Conservation (phyloP, 1,140 invertebrate genomes). For the Zophobas morio region DNA sequence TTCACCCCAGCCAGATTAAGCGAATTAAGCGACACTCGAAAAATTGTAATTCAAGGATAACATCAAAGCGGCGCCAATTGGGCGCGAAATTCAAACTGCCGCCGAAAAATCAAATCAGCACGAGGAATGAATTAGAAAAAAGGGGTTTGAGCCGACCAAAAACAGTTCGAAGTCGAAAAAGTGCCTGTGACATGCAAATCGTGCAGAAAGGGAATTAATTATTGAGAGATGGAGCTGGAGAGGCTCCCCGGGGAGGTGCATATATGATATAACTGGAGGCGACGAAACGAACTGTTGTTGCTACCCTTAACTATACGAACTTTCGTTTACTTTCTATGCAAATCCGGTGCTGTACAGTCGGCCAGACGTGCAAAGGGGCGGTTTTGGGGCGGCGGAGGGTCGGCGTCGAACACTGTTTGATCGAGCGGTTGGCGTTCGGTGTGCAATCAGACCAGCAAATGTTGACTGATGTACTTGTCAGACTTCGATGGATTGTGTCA, state of each 20-base stretch:
- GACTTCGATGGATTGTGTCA: slow-evolving; percentile 58
- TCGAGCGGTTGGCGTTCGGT: slow-evolving; percentile 3
- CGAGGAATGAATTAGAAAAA: too few relatives aligned
- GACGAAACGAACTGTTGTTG: slow-evolving; percentile 37
- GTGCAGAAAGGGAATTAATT: slow-evolving; percentile 33
- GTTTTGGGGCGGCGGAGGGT: neutral
- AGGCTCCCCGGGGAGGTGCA: slow-evolving; percentile 12
- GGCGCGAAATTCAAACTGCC: neutral
- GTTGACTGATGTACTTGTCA: slow-evolving; percentile 60
- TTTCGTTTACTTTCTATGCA: slow-evolving; percentile 37
- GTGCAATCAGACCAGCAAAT: slow-evolving; percentile 61
- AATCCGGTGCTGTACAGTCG: slow-evolving; percentile 26
- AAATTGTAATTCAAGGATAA: slow-evolving; percentile 44
- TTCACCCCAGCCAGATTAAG: slow-evolving; percentile 54
- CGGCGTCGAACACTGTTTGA: neutral
- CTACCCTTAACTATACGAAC: slow-evolving; percentile 16
- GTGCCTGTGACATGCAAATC: neutral
- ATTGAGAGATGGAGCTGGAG: slow-evolving; percentile 18
- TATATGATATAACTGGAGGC: slow-evolving; percentile 23
- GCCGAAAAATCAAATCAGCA: neutral
- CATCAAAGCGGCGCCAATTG: slow-evolving; percentile 11
- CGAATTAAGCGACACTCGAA: slow-evolving; percentile 54
- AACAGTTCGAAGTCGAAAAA: too few relatives aligned
- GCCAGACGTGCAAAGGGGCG: neutral
- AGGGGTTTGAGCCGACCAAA: too few relatives aligned